Percentiles rank a stretch among this genome's conserved stretches.
Evolutionary conservation across 2,113 vertebrate species (phyloP).

Genomic region (Daphoenositta chrysoptera): DNA sequence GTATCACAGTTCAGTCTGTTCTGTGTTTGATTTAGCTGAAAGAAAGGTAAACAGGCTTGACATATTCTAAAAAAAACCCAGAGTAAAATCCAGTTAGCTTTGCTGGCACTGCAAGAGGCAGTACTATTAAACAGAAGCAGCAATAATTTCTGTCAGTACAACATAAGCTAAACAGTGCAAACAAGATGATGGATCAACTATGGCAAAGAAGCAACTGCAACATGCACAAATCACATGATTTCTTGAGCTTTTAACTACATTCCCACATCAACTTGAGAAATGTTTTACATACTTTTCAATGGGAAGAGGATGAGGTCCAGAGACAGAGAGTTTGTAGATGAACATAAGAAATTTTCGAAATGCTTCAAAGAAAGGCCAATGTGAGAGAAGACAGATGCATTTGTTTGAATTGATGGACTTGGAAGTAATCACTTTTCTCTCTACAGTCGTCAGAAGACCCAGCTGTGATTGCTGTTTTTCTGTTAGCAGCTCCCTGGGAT

Average conservation of each 20-base stretch:
- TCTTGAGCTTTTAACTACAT: neutral
- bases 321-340: slow-evolving; percentile 95
- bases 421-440: slow-evolving; percentile 85
- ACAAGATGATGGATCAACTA: neutral
- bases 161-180: neutral
- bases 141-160: neutral
- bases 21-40: neutral
- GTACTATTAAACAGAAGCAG: neutral
- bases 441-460: slow-evolving; percentile 88
- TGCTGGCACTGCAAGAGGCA: neutral
- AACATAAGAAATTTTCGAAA: slow-evolving; percentile 97
- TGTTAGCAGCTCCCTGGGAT: slow-evolving; percentile 81
- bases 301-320: slow-evolving; percentile 93
- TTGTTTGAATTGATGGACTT: slow-evolving; percentile 93
- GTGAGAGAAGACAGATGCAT: slow-evolving; percentile 97
- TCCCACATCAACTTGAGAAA: neutral
- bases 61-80: neutral
- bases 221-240: neutral
- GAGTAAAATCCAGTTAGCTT: neutral
- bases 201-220: neutral
- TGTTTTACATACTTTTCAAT: slow-evolving; percentile 91
- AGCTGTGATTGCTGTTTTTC: slow-evolving; percentile 93
- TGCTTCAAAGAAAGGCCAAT: slow-evolving; percentile 97
- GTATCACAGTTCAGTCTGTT: neutral
- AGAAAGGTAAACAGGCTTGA: neutral